phyloP scores from a whole-genome alignment of 2,888 invertebrate species.

The Diploptera punctata region DNA sequence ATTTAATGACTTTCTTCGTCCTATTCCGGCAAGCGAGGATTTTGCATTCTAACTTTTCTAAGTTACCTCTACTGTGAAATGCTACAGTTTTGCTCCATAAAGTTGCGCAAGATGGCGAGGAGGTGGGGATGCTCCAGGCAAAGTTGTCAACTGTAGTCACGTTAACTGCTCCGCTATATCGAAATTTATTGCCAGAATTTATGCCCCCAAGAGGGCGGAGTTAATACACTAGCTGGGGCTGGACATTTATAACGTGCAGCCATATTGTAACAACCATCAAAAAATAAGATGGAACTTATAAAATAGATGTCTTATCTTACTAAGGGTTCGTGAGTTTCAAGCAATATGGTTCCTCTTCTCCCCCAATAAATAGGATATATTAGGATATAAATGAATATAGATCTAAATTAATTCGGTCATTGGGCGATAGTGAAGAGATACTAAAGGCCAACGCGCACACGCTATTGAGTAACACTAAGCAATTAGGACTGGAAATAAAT shows the following conservation, averaged over 20 bases:
- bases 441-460: too few relatives aligned
- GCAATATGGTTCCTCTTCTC: too few relatives aligned
- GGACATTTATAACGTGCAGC: constrained; percentile 36
- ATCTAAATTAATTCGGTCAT: too few relatives aligned
- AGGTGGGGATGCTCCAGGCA: constrained; percentile 12
- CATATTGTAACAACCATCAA: too few relatives aligned
- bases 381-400: too few relatives aligned
- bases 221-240: constrained; percentile 35
- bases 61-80: constrained; percentile 34
- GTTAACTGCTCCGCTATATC: constrained; percentile 40
- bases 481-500: too few relatives aligned
- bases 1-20: constrained; percentile 41
- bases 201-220: constrained; percentile 31
- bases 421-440: too few relatives aligned
- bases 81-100: constrained; percentile 41
- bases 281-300: too few relatives aligned
- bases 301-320: too few relatives aligned
- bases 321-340: too few relatives aligned
- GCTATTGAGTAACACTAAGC: too few relatives aligned
- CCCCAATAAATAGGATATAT: too few relatives aligned
- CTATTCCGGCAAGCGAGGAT: constrained; percentile 28
- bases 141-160: constrained; percentile 37
- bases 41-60: constrained; percentile 18
- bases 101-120: constrained; percentile 22
- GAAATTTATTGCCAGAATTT: constrained; percentile 42